These are phyloP conservation scores for Callocephalon fimbriatum DNA, from an alignment of 2,113 vertebrate genomes.

Conservation along the genomic window DNA sequence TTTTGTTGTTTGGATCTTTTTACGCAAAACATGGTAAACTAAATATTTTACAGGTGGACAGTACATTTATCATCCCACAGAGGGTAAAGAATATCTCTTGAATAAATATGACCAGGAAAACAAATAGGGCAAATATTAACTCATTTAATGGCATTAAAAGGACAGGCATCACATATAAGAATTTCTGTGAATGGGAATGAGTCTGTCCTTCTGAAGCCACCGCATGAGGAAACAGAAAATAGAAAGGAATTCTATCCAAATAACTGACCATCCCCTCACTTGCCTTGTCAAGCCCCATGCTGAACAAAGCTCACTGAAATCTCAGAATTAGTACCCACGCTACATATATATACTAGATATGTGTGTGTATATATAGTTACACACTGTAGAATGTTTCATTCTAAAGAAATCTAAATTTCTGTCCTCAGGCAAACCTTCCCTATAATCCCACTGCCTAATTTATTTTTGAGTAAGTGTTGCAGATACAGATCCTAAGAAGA, in stretches of 20 bases:
- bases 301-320: not conserved
- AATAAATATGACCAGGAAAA: not conserved
- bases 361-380: rapidly evolving
- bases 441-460: not conserved
- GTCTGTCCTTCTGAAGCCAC: not conserved
- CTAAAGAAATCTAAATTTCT: not conserved
- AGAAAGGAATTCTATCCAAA: not conserved
- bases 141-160: not conserved
- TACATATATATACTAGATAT: too few species aligned
- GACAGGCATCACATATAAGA: not conserved
- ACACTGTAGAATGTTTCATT: not conserved
- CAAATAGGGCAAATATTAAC: not conserved
- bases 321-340: not conserved
- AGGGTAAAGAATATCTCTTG: not conserved
- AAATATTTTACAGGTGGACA: not conserved
- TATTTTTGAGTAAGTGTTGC: not conserved
- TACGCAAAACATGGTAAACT: not conserved
- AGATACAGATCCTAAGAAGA: not conserved
- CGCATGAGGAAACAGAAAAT: not conserved
- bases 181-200: not conserved
- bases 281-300: not conserved
- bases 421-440: not conserved
- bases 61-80: not conserved
- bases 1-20: not conserved
- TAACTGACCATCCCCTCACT: not conserved